Evolutionary conservation across 2,888 invertebrate species (phyloP).

Genomic region (Drosophila antonietae): DNA sequence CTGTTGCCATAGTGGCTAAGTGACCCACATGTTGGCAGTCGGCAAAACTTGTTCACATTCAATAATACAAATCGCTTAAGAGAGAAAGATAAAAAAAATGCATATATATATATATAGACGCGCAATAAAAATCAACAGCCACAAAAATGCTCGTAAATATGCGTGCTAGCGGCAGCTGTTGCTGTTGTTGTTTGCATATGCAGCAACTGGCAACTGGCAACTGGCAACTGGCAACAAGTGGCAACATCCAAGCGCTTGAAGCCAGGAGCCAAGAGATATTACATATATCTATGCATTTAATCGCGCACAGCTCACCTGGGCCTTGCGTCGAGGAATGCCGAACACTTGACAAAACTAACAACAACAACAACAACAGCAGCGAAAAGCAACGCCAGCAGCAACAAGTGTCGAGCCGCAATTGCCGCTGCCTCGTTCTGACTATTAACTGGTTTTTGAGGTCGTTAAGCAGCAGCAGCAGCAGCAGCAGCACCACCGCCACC

Average conservation of each 20-base stretch:
- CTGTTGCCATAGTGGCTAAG: constrained; percentile 71
- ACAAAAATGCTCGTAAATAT: constrained; percentile 59
- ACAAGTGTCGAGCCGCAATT: constrained; percentile 44
- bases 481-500: constrained; percentile 7
- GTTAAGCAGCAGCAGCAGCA: constrained; percentile 48
- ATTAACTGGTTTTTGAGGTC: constrained; percentile 68
- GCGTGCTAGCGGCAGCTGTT: constrained; percentile 49
- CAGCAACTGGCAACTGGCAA: constrained; percentile 23
- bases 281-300: constrained; percentile 42
- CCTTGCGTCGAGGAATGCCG: constrained; percentile 55
- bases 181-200: constrained; percentile 34
- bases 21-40: constrained; percentile 66
- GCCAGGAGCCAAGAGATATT: constrained; percentile 21
- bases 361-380: constrained; percentile 10
- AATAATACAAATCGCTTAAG: constrained; percentile 63
- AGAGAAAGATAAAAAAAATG: constrained; percentile 21
- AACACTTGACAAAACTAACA: constrained; percentile 58
- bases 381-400: constrained; percentile 33
- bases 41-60: constrained; percentile 68
- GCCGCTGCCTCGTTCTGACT: constrained; percentile 49
- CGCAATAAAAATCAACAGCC: constrained; percentile 57
- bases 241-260: constrained; percentile 23
- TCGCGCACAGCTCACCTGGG: constrained; percentile 44
- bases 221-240: constrained; percentile 7
- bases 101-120: constrained; percentile 13